A percentile compares a stretch with the other conserved stretches of the same genome.
Conservation (phyloP, 2,888 invertebrate species). For the Corythucha ciliata region DNA sequence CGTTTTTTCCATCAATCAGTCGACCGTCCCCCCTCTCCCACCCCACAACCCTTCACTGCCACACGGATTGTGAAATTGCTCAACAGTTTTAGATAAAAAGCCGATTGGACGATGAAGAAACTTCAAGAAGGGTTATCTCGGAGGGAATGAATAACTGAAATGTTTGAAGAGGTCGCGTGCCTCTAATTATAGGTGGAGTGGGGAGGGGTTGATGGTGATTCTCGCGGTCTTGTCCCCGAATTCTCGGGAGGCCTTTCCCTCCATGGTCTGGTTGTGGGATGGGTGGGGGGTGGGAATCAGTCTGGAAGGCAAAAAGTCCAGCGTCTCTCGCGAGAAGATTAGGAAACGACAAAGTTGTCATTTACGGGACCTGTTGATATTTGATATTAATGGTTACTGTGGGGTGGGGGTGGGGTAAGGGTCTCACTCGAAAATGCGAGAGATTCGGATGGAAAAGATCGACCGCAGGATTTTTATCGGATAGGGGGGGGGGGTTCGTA, state of each 20-base stretch:
- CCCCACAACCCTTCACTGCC: too few species aligned
- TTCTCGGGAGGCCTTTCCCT: slow-evolving; percentile 19
- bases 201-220: not conserved
- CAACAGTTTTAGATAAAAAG: too few species aligned
- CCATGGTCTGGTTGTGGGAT: not conserved
- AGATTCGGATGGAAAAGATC: too few species aligned
- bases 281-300: not conserved
- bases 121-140: not conserved
- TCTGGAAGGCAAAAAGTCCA: too few species aligned
- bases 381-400: slow-evolving; percentile 25
- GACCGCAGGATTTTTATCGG: too few species aligned
- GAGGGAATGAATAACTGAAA: slow-evolving; percentile 1
- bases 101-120: not conserved
- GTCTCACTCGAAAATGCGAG: too few species aligned
- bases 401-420: too few species aligned
- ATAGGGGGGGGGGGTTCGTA: slow-evolving; percentile 1
- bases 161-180: slow-evolving; percentile 15
- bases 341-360: slow-evolving; percentile 22
- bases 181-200: slow-evolving; percentile 21
- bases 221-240: slow-evolving; percentile 13
- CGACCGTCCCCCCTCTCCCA: too few species aligned
- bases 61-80: too few species aligned
- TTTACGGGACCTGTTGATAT: slow-evolving; percentile 25
- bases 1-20: too few species aligned
- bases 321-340: not conserved